Evolutionary conservation across 2,113 vertebrate genomes (phyloP).

Genomic region (Limnothrissa miodon): DNA sequence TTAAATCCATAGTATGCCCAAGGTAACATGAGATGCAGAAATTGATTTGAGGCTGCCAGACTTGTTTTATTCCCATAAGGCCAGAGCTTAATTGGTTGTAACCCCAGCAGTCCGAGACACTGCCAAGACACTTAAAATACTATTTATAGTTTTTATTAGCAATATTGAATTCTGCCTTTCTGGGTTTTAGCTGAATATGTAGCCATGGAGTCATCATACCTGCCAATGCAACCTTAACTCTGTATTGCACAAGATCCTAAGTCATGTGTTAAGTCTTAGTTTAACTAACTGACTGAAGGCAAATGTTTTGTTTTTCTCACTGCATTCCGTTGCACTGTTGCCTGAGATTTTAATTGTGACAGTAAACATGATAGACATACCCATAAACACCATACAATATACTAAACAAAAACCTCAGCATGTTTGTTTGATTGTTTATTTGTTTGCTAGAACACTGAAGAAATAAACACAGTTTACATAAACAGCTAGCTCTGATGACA

Average conservation of each 20-base stretch:
- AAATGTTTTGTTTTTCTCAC: no score
- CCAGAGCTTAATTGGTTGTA: constrained; percentile 46
- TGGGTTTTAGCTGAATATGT: not conserved
- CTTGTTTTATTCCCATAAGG: not conserved
- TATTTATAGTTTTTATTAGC: constrained; percentile 72
- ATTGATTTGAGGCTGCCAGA: not conserved
- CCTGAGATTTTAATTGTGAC: no score
- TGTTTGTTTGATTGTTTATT: no score
- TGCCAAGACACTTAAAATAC: constrained; percentile 49
- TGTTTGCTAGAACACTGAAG: no score
- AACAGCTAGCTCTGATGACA: not conserved
- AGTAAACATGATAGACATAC: no score
- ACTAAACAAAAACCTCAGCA: no score
- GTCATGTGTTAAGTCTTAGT: no score
- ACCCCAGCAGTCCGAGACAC: constrained; percentile 49
- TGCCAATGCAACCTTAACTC: not conserved
- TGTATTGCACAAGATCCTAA: not conserved
- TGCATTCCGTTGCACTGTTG: no score
- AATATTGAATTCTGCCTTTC: constrained; percentile 63
- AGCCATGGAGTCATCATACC: not conserved
- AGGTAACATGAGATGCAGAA: not conserved
- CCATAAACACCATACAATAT: no score
- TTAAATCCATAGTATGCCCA: not conserved
- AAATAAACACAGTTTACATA: not conserved
- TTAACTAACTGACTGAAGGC: no score